These are phyloP conservation scores for Neosalanx taihuensis DNA, from an alignment of 2,797 vertebrate genomes.

Conservation along the genomic window DNA sequence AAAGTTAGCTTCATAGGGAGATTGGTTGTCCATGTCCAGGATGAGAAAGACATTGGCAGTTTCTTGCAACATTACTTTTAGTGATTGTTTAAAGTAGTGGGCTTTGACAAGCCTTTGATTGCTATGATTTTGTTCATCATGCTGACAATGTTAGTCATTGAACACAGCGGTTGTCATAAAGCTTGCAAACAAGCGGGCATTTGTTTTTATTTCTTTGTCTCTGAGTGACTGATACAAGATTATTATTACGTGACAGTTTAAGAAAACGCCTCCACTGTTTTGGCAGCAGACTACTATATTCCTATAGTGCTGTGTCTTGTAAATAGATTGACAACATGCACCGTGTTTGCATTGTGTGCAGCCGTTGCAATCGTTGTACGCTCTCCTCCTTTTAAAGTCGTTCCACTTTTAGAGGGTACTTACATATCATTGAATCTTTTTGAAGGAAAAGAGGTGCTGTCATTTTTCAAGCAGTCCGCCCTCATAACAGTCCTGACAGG, in stretches of 20 bases:
- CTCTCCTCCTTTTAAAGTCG: not conserved
- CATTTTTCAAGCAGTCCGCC: constrained; percentile 30
- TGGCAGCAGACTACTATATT: no score
- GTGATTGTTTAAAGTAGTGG: not conserved
- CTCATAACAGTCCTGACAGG: constrained; percentile 38
- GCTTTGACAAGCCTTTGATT: not conserved
- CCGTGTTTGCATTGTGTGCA: no score
- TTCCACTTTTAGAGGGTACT: constrained; percentile 1
- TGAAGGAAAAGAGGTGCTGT: constrained; percentile 47
- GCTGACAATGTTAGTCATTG: not conserved
- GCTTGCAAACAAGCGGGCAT: no score
- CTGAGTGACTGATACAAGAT: not conserved
- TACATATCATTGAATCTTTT: not conserved
- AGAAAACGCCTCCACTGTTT: no score
- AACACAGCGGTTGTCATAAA: not conserved
- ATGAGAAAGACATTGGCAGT: not conserved
- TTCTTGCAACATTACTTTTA: not conserved
- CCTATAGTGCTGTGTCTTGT: not conserved
- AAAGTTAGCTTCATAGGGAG: constrained; percentile 31
- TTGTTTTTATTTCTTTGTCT: not conserved
- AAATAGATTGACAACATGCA: not conserved
- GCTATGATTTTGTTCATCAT: not conserved
- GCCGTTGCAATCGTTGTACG: not conserved
- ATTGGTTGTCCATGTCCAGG: constrained; percentile 24
- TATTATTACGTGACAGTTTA: not conserved